These are phyloP conservation scores for Peromyscus melanophrys DNA, from an alignment of 2,797 vertebrate species.

Conservation along the genomic window DNA sequence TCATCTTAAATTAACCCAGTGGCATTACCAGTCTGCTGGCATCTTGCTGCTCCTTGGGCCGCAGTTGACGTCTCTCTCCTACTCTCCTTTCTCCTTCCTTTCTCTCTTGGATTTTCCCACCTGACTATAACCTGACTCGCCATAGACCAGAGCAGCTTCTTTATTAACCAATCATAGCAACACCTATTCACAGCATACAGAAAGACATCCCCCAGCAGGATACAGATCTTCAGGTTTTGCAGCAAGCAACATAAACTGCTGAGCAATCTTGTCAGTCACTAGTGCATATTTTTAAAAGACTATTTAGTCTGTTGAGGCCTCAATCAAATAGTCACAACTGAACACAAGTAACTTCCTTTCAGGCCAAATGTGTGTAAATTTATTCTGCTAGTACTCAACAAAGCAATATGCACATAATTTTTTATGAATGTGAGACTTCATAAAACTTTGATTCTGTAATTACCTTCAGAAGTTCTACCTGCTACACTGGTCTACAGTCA, in stretches of 20 bases:
- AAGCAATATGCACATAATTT: background rate
- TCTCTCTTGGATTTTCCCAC: too few species aligned
- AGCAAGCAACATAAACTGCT: background rate
- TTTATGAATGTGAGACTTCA: conserved; percentile 21
- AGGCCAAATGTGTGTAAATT: background rate
- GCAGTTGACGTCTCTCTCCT: too few species aligned
- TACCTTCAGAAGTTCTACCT: background rate
- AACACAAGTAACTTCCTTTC: background rate
- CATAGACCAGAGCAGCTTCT: too few species aligned
- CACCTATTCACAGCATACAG: too few species aligned
- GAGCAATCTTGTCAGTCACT: background rate
- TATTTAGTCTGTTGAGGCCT: background rate
- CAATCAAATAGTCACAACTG: conserved; percentile 1
- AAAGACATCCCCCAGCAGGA: too few species aligned
- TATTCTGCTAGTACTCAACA: background rate
- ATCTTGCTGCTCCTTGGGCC: too few species aligned
- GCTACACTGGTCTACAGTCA: background rate
- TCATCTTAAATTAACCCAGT: too few species aligned
- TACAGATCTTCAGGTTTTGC: background rate
- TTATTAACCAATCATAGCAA: too few species aligned
- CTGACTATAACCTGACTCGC: too few species aligned
- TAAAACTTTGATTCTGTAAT: background rate
- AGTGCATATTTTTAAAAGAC: background rate
- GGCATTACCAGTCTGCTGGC: too few species aligned
- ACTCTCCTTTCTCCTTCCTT: too few species aligned